phyloP scores from a whole-genome alignment of 2,888 invertebrate species.

The Dryadula phaetusa region DNA sequence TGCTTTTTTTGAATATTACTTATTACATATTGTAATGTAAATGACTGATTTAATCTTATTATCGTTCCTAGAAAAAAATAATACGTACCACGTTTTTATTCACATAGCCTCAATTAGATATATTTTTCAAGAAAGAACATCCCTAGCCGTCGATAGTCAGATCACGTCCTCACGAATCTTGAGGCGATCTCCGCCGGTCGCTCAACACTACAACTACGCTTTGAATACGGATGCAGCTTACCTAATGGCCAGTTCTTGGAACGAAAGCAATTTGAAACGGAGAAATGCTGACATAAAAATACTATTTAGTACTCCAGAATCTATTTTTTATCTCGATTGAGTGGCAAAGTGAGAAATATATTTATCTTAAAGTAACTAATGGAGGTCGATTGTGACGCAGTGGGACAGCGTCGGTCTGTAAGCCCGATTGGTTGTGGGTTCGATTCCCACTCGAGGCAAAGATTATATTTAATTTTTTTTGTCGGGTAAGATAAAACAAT shows the following conservation, averaged over 20 bases:
- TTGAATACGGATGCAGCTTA: slow-evolving; percentile 34
- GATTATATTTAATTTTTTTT: too few relatives aligned
- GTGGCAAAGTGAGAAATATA: too few relatives aligned
- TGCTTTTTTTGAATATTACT: too few relatives aligned
- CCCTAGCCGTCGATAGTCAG: slow-evolving; percentile 28
- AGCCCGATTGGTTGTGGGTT: too few relatives aligned
- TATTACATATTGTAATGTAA: too few relatives aligned
- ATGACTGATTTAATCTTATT: too few relatives aligned
- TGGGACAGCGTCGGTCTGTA: too few relatives aligned
- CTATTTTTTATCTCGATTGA: not conserved
- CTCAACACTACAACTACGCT: slow-evolving; percentile 32
- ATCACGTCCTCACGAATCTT: slow-evolving; percentile 38
- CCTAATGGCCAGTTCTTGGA: slow-evolving; percentile 25
- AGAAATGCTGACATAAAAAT: not conserved
- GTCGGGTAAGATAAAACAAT: too few relatives aligned
- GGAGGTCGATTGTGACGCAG: too few relatives aligned
- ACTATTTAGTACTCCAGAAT: not conserved
- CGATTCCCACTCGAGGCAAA: too few relatives aligned
- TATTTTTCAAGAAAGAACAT: not conserved
- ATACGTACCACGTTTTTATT: not conserved
- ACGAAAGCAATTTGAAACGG: slow-evolving; percentile 17
- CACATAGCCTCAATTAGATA: not conserved
- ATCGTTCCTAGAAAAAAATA: not conserved
- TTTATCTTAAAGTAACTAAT: too few relatives aligned
- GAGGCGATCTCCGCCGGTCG: slow-evolving; percentile 39